phyloP scores from a whole-genome alignment of 2,888 invertebrate species.

The Dryococelus australis region DNA sequence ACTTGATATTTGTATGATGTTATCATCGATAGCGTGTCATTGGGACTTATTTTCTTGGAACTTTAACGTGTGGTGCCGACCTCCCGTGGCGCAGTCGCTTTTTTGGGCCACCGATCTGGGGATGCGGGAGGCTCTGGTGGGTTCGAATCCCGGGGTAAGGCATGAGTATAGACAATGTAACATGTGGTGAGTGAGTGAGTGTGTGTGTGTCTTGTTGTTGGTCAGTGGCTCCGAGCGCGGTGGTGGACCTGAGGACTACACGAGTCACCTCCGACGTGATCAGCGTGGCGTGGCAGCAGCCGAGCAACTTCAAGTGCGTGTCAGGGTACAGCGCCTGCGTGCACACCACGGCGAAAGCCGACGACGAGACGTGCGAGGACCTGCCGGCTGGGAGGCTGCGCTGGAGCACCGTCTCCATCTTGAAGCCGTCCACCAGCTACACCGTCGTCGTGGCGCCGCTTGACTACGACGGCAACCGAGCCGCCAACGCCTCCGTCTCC shows the following conservation, averaged over 20 bases:
- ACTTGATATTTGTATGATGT: too few relatives aligned
- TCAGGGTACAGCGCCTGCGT: neutral
- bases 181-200: too few relatives aligned
- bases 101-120: too few relatives aligned
- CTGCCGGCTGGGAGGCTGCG: neutral
- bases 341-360: neutral
- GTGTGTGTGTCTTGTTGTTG: too few relatives aligned
- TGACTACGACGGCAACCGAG: neutral
- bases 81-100: too few relatives aligned
- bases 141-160: too few relatives aligned
- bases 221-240: neutral
- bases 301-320: neutral
- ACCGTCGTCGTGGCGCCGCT: neutral
- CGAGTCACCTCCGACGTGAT: neutral
- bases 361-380: neutral
- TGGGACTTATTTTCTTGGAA: too few relatives aligned
- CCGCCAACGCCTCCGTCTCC: neutral
- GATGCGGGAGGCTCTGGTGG: too few relatives aligned
- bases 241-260: neutral
- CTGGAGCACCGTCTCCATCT: neutral
- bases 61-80: too few relatives aligned
- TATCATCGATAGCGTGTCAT: too few relatives aligned
- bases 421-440: constrained; percentile 5
- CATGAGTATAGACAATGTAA: too few relatives aligned
- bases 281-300: neutral